Base-by-base conservation (phyloP, 2,888 invertebrate species). In the Prenolepis imparis region DNA sequence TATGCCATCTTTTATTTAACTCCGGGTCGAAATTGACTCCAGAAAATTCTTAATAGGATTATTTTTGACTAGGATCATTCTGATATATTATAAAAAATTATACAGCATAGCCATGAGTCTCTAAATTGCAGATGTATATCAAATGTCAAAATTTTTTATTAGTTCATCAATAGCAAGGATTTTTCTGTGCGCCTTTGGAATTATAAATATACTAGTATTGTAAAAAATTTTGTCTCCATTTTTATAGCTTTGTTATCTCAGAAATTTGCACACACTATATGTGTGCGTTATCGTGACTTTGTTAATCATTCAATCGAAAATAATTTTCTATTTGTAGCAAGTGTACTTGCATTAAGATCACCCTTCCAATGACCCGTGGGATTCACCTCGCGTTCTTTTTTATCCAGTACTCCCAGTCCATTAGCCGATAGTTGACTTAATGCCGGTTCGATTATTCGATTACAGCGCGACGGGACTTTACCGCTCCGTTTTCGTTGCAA, bases 401-500 rank as follows among this genome's bases (percentile, higher is more conserved):
- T 83, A 84, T 83, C 68, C 39, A 83, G 84, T 84, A 87, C 88
- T 90, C 87, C 75, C 84, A 61, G 70, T 85, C 87, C 88, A 90
- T 90, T 90, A 90, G 87, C 85, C 87, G 83, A 90, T 89, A 90
- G 86, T 85, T 88, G 89, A 90, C 87, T 90, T 90, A 90, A 90
- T 88, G 83, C 72, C 72, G 44, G 78, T 82, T 77, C 86, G 90
- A 88, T 90, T 88, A 90, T 88, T 90, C 90, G 89, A 89, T 90
- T 88, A 88, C 82, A 84, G 83, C 78, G 63, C 83, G 84, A 84
- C 86, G 75, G 66, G 87, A 86, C 88, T 85, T 90, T 86, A 85
- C 88, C 81, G 66, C 78, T 77, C 52, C 88, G 84, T 86, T 89
- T 89, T 85, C 83, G 82, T 75, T 75, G 87, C 81, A 61, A 86